phyloP scores from a whole-genome alignment of 1,140 invertebrate genomes.

The Radopholus similis region DNA sequence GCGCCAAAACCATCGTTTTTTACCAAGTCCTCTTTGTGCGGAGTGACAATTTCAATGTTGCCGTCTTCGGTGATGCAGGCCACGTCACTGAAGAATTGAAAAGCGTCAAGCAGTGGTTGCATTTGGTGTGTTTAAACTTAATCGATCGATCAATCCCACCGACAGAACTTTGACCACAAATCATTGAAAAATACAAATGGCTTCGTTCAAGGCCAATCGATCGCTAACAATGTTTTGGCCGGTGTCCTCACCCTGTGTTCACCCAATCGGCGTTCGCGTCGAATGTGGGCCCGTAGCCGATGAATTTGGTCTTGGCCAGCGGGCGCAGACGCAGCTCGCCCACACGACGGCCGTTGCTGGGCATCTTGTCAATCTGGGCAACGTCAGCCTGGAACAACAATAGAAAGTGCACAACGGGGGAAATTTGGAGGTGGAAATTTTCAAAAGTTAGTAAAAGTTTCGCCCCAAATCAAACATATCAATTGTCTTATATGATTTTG shows the following conservation, averaged over 20 bases:
- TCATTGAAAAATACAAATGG: background rate
- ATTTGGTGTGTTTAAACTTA: background rate
- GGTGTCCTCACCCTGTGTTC: slow-evolving; percentile 44
- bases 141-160: too few species aligned
- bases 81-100: slow-evolving; percentile 45
- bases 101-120: background rate
- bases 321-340: slow-evolving; percentile 45
- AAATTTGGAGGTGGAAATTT: too few species aligned
- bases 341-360: slow-evolving; percentile 31
- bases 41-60: slow-evolving; percentile 55
- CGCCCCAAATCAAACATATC: too few species aligned
- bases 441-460: too few species aligned
- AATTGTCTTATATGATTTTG: too few species aligned
- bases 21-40: slow-evolving; percentile 42
- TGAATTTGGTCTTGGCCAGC: slow-evolving; percentile 45
- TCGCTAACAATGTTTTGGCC: too few species aligned
- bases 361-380: slow-evolving; percentile 36
- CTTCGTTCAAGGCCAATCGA: too few species aligned
- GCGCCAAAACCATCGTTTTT: background rate
- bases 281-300: slow-evolving; percentile 54
- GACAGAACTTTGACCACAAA: too few species aligned
- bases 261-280: slow-evolving; percentile 39
- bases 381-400: slow-evolving; percentile 31
- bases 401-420: background rate
- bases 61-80: slow-evolving; percentile 42